Conservation (phyloP, 1,140 invertebrate genomes). For the Drosophila hydei region DNA sequence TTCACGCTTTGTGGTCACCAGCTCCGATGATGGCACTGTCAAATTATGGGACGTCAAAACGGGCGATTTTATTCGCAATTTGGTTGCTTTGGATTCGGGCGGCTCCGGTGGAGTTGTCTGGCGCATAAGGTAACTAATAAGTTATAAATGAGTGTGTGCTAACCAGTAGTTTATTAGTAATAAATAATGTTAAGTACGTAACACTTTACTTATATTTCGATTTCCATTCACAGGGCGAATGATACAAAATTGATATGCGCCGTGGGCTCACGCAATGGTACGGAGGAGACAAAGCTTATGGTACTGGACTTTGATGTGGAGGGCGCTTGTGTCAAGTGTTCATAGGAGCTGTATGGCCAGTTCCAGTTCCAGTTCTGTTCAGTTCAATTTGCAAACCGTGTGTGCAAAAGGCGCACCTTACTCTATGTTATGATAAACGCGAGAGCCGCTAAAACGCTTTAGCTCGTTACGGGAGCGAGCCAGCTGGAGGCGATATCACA, state of each 20-base stretch:
- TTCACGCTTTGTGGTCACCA: slow-evolving; percentile 99
- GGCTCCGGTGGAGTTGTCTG: slow-evolving; percentile 99
- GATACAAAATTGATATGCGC: slow-evolving; percentile 99
- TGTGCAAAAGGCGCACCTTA: slow-evolving; percentile 22
- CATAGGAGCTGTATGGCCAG: slow-evolving; percentile 66
- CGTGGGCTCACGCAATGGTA: slow-evolving; percentile 98
- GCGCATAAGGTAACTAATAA: slow-evolving; percentile 89
- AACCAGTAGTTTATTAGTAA: too few relatives aligned
- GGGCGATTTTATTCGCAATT: slow-evolving; percentile 97
- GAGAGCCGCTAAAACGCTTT: slow-evolving; percentile 9
- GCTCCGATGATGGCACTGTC: slow-evolving; percentile 99
- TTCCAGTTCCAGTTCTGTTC: slow-evolving; percentile 26
- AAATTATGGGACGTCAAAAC: slow-evolving; percentile 99
- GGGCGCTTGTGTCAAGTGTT: slow-evolving; percentile 86
- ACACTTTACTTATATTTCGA: not conserved
- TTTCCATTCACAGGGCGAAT: slow-evolving; percentile 87
- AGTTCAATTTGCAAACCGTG: slow-evolving; percentile 23
- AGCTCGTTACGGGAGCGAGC: slow-evolving; percentile 7
- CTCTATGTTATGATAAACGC: slow-evolving; percentile 39
- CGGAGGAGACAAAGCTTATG: slow-evolving; percentile 99
- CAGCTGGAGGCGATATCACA: slow-evolving; percentile 16
- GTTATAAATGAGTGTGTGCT: too few relatives aligned
- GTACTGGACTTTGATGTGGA: slow-evolving; percentile 98
- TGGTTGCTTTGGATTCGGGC: slow-evolving; percentile 96
- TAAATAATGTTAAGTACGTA: too few relatives aligned